Evolutionary conservation across 2,797 vertebrate species (phyloP).

Genomic region (Enteromius trimaculatus): DNA sequence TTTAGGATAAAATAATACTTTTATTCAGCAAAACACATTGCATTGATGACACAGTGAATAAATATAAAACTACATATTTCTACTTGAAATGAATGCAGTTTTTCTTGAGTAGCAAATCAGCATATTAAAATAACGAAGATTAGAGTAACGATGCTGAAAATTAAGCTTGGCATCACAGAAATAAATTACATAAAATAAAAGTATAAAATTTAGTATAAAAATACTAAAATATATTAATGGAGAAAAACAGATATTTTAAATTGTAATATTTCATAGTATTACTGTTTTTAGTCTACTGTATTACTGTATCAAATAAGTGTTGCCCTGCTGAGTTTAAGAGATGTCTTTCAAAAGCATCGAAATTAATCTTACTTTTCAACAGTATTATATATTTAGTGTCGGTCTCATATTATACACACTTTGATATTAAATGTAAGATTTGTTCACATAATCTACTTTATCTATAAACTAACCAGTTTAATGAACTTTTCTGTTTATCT

Average conservation of each 20-base stretch:
- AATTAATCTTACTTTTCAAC: background rate
- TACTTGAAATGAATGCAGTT: background rate
- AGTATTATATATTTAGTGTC: background rate
- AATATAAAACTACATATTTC: background rate
- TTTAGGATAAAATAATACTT: background rate
- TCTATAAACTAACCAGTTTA: background rate
- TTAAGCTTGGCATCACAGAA: background rate
- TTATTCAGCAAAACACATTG: background rate
- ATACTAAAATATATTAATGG: background rate
- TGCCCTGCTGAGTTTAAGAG: background rate
- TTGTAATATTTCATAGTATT: background rate
- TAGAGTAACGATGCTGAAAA: background rate
- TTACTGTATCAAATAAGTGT: background rate
- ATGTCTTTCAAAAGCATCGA: no score
- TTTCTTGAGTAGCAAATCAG: background rate
- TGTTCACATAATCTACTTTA: background rate
- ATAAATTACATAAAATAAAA: background rate
- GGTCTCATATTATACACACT: background rate
- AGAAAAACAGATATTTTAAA: background rate
- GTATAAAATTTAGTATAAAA: background rate
- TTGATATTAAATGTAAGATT: background rate
- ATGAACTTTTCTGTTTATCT: background rate
- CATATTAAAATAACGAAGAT: background rate
- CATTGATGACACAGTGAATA: background rate
- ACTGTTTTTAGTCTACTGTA: background rate